phyloP scores from a whole-genome alignment of 2,797 vertebrate species.

The Chloroceryle amazona region DNA sequence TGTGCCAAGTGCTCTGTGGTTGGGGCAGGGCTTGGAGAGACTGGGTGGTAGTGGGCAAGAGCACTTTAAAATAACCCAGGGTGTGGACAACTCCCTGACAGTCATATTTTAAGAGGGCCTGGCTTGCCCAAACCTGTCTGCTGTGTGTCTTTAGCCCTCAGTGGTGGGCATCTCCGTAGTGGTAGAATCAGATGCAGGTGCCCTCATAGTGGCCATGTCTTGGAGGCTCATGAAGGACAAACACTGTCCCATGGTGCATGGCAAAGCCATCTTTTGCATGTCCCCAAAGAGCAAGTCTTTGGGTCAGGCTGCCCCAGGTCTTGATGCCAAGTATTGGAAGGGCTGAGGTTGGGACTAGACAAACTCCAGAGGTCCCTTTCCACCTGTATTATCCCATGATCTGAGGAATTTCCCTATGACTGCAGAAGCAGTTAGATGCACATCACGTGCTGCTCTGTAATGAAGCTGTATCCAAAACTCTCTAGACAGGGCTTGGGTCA shows the following conservation, averaged over 20 bases:
- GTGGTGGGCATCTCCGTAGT: neutral
- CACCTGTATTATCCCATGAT: neutral
- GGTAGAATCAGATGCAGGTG: neutral
- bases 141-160: accelerated
- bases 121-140: constrained; percentile 29
- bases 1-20: constrained; percentile 47
- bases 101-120: neutral
- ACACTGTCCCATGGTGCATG: no score
- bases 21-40: neutral
- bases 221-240: neutral
- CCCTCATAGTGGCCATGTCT: neutral
- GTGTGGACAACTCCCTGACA: constrained; percentile 1
- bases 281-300: neutral
- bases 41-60: neutral
- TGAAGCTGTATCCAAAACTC: neutral
- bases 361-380: neutral
- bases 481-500: neutral
- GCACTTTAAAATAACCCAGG: constrained; percentile 45
- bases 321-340: neutral
- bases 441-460: neutral
- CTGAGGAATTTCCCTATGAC: neutral
- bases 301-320: neutral
- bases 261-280: neutral
- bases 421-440: neutral
- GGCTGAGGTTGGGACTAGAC: neutral